A percentile compares a stretch with the other conserved stretches of the same genome.
phyloP scores from a whole-genome alignment of 2,113 vertebrate species.

The Phalacrocorax carbo region DNA sequence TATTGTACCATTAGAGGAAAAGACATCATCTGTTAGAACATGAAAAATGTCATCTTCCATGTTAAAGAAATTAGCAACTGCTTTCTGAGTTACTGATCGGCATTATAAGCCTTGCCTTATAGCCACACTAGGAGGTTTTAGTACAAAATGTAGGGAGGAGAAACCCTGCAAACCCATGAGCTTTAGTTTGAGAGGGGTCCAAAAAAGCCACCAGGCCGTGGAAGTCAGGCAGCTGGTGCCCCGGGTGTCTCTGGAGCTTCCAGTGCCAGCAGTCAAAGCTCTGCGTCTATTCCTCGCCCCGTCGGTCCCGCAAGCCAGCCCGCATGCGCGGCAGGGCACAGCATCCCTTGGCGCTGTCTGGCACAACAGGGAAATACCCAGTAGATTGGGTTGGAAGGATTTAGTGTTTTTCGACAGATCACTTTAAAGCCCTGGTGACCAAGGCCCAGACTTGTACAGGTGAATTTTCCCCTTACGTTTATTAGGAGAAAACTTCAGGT shows the following conservation, averaged over 20 bases:
- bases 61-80: not conserved
- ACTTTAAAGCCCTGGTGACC: not conserved
- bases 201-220: not conserved
- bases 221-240: not conserved
- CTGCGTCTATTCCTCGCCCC: fast-evolving
- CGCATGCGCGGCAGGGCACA: fast-evolving
- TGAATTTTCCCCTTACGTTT: not conserved
- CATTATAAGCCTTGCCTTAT: not conserved
- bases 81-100: not conserved
- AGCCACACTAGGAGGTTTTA: not conserved
- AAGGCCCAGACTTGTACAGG: not conserved
- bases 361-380: not conserved
- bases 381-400: not conserved
- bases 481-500: not conserved
- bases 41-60: not conserved
- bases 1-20: slow-evolving; percentile 26
- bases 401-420: not conserved
- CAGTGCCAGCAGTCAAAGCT: not conserved
- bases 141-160: not conserved
- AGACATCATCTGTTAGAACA: not conserved
- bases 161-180: not conserved
- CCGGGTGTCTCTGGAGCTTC: not conserved
- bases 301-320: fast-evolving
- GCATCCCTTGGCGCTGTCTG: not conserved
- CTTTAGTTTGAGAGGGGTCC: not conserved